Base-by-base conservation (phyloP, 2,888 invertebrate genomes). In the Apeira syringaria region DNA sequence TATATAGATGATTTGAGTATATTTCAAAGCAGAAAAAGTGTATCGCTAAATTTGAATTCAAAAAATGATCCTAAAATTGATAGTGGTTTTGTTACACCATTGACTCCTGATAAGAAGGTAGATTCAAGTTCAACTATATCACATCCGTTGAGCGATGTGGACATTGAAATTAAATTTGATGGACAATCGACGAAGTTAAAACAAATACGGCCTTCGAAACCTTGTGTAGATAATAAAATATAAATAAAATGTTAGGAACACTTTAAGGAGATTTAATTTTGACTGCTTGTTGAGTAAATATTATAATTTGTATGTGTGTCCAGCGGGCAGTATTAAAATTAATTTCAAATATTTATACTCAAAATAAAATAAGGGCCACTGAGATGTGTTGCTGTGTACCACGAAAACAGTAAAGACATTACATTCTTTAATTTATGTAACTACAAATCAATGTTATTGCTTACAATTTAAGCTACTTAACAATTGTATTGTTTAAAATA, bases 141-240 rank as follows among this genome's bases (percentile, higher is more conserved):
- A 32, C 96, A 96, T 80, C 96, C 96, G 0, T 66, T 96, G 2
- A 95, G 95, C 53, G 94, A 94, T 62, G 93, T 94, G 44, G 96
- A 95, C 66, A 95, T 96, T 0, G 94, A 94, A 64, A 95, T 96
- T 29, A 94, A 94, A 50, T 96, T 94, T 65, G 94, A 95, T 59
- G 96, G 95, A 3, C 88, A 87, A 8, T 94, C 94, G 0, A 95
- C 95, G 0, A 95, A 96, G 68, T 78, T 96, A 46, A 96, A 95
- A 69, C 94, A 94, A 36, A 92, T 96, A 13, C 91, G 93, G 49
- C 92, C 94, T 6, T 57, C 87, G 0, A 75, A 60, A 29, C 43
- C 42, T 26, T 39, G 29, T 35, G 17, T 34, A 7, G 50, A 52
- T 5, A 43, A 18, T 26, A 50, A 50, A 33, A 41, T 44, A 5